Percentiles rank a stretch among this genome's conserved stretches.
Evolutionary conservation across 2,888 invertebrate genomes (phyloP).

Genomic region (Parochlus steinenii): DNA sequence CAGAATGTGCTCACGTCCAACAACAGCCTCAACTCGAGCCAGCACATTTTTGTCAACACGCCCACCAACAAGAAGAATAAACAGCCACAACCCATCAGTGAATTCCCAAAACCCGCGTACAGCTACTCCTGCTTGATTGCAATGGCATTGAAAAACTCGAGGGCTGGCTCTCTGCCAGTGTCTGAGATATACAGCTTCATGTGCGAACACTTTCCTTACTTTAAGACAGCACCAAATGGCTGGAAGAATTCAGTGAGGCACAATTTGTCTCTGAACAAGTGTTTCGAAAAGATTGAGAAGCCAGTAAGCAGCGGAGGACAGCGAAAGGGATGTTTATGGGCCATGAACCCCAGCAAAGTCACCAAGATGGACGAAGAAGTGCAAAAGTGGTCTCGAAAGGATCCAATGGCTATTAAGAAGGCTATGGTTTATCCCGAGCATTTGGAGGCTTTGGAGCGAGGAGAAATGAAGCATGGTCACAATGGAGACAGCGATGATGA

Average conservation of each 20-base stretch:
- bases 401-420: slow-evolving; percentile 77
- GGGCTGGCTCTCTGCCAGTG: slow-evolving; percentile 85
- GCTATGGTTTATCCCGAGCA: slow-evolving; percentile 90
- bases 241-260: slow-evolving; percentile 99
- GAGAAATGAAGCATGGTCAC: slow-evolving; percentile 71
- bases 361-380: slow-evolving; percentile 97
- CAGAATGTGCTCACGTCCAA: slow-evolving; percentile 14
- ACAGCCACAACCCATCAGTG: slow-evolving; percentile 29
- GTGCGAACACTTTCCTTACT: slow-evolving; percentile 97
- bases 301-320: slow-evolving; percentile 76
- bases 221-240: slow-evolving; percentile 93
- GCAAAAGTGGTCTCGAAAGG: slow-evolving; percentile 92
- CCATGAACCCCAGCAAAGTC: slow-evolving; percentile 87
- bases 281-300: slow-evolving; percentile 95
- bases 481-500: slow-evolving; percentile 48
- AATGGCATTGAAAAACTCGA: slow-evolving; percentile 92
- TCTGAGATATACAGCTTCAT: slow-evolving; percentile 98
- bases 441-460: slow-evolving; percentile 65
- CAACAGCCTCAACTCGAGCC: slow-evolving; percentile 16
- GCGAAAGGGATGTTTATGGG: slow-evolving; percentile 84
- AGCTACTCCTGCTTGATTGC: slow-evolving; percentile 97
- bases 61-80: slow-evolving; percentile 4
- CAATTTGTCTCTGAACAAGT: slow-evolving; percentile 92
- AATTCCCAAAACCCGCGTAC: slow-evolving; percentile 90
- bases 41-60: slow-evolving; percentile 10